Conservation (phyloP, 2,113 vertebrate species). For the Theristicus caerulescens region DNA sequence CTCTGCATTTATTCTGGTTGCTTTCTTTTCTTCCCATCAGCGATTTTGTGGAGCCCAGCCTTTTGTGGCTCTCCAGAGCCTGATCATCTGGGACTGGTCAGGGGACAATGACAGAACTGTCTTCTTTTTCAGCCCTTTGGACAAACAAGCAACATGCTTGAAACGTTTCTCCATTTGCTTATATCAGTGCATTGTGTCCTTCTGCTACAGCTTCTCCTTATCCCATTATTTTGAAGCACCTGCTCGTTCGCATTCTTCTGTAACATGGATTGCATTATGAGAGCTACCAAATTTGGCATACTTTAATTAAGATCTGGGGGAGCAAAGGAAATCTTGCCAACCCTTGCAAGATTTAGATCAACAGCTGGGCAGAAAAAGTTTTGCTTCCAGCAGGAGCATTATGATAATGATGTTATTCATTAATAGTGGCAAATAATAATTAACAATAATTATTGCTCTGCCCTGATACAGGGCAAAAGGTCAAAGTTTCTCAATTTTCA, state of each 20-base stretch:
- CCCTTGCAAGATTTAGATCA: not conserved
- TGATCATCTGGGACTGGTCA: conserved; percentile 75
- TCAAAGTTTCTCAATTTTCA: not conserved
- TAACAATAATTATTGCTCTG: not conserved
- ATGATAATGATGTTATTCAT: not conserved
- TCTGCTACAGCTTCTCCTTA: conserved; percentile 22
- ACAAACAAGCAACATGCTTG: conserved; percentile 56
- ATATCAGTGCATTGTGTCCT: conserved; percentile 41
- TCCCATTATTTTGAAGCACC: not conserved
- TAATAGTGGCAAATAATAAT: not conserved
- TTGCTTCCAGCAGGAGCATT: not conserved
- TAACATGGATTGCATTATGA: not conserved
- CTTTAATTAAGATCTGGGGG: not conserved
- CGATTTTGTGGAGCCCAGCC: conserved; percentile 54
- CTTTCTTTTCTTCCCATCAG: conserved; percentile 66
- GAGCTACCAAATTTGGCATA: not conserved
- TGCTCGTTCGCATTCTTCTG: conserved; percentile 1
- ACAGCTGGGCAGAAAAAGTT: not conserved
- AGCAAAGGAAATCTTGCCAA: not conserved
- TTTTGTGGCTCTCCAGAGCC: conserved; percentile 46
- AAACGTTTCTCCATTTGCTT: conserved; percentile 18
- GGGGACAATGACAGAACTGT: conserved; percentile 83
- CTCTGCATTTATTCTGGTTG: conserved; percentile 52
- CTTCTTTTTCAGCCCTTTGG: conserved; percentile 72
- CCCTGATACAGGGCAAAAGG: not conserved